Evolutionary conservation across 2,113 vertebrate species (phyloP).

Genomic region (Pandion haliaetus): DNA sequence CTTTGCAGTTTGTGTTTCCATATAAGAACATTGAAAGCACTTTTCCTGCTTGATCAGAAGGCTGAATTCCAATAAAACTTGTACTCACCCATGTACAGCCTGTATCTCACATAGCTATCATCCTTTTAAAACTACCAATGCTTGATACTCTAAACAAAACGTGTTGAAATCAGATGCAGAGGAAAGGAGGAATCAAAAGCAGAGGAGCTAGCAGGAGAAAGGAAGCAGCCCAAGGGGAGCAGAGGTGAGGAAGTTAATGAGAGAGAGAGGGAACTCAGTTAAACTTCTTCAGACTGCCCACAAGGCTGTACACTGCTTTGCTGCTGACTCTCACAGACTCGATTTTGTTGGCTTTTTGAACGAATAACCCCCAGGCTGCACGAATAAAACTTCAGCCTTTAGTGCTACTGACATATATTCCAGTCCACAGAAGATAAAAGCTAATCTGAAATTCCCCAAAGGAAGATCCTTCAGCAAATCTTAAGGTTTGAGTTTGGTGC

Average conservation of each 20-base stretch:
- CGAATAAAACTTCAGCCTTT: background rate
- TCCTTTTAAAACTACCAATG: background rate
- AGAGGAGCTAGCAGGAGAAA: background rate
- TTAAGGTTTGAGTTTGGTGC: background rate
- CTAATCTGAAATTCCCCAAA: background rate
- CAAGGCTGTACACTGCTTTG: background rate
- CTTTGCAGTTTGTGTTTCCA: background rate
- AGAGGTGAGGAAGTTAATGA: background rate
- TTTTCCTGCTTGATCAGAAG: background rate
- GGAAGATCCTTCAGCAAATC: background rate
- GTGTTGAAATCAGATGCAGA: background rate
- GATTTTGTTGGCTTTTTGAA: background rate
- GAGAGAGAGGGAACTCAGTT: background rate
- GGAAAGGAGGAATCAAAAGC: background rate
- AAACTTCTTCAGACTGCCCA: background rate
- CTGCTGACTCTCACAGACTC: accelerated
- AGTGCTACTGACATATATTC: background rate
- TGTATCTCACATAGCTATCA: background rate
- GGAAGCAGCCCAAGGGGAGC: accelerated
- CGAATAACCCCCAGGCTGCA: background rate
- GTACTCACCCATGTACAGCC: accelerated
- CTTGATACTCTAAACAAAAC: background rate
- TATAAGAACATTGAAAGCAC: background rate
- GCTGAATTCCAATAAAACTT: background rate
- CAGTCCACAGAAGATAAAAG: background rate